Evolutionary conservation across 1,140 invertebrate species (phyloP), one percentile per base, ranked within the genome.

Genomic region (Neodiprion lecontei): DNA sequence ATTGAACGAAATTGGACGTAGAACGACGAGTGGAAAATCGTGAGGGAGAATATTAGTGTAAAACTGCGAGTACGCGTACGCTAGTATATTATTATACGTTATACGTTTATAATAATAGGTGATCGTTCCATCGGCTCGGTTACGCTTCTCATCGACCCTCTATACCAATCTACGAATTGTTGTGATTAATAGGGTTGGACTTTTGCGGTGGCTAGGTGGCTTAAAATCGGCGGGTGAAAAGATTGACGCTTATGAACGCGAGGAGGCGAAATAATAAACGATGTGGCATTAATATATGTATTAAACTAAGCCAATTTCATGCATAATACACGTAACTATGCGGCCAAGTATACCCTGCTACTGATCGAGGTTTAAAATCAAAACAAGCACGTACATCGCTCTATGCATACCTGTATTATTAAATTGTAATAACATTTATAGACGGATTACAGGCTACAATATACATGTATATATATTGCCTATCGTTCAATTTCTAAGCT

Each of bases 281-380:
- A 40, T 40, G 53, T 61, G 53, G 53, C 53, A 61, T 61, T 61
- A 61, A 61, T 9, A 40, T 40, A 40, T 40, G 28, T 40, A 40
- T 40, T 40, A 61, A 61, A 61, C n/a, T 61, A 61, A 61, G 53
- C 53, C 53, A 9, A 61, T 61, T 61, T 12, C 11, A 61, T 17
- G 28, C 28, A 40, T 40, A 40, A 40, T 40, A 40, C 28, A 40
- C 28, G 5, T 40, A 40, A 40, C 28, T 40, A 40, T 40, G 28
- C 9, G 53, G 53, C 53, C 53, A 11, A 61, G 53, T 61, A 61
- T 61, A 61, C 53, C 53, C 53, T 61, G 53, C 53, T 61, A 61
- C 53, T 8, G n/a, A 61, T 61, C 53, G 53, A 61, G 9, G 0
- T 61, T 14, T 17, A 0, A 40, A 61, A 61, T 61, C 53, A 5